Evolutionary conservation across 2,888 invertebrate species (phyloP), one percentile per base, ranked within the genome.

Genomic region (Phorcus lineatus): DNA sequence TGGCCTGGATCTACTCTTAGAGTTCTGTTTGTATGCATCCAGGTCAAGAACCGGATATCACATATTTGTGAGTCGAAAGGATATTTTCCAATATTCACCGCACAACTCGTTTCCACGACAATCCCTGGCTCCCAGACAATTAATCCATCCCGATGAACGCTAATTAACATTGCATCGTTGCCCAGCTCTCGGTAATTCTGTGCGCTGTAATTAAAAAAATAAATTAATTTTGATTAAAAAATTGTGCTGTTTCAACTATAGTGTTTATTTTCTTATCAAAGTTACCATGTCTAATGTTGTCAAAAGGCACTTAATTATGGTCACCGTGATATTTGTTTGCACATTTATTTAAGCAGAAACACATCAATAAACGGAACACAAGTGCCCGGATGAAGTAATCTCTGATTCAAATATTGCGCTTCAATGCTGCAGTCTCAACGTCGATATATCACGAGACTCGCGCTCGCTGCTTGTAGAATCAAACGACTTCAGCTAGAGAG

Each of bases 21-120:
- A 7, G 86, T 87, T 22, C 84, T 83, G 77, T 88, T 88, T n/a
- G 88, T 88, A 75, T 88, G 86, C 88, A 88, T 88, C 88, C 88
- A 88, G 11, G 88, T 87, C 79, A 88, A 84, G 78, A 87, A 85
- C n/a, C 88, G 82, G 9, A 88, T 86, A 67, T 86, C 85, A 80
- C 88, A 88, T 22, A 80, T 78, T 78, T 88, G 88, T 9, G 85
- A 84, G 80, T 88, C 88, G 76, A 88, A 88, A 17, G 88, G 88
- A 66, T 88, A 88, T 47, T 87, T 85, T 28, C 85, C 86, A 36
- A 88, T 87, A 82, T 87, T 86, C 19, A 88, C 87, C 19, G 86
- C 88, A 74, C 88, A 88, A 78, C 86, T 86, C 16, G 88, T 88
- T 81, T 87, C 86, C 24, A 85, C 86, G 40, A 88, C 85, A 28